phyloP scores from a whole-genome alignment of 2,888 invertebrate species.

The Oscheius sp. region DNA sequence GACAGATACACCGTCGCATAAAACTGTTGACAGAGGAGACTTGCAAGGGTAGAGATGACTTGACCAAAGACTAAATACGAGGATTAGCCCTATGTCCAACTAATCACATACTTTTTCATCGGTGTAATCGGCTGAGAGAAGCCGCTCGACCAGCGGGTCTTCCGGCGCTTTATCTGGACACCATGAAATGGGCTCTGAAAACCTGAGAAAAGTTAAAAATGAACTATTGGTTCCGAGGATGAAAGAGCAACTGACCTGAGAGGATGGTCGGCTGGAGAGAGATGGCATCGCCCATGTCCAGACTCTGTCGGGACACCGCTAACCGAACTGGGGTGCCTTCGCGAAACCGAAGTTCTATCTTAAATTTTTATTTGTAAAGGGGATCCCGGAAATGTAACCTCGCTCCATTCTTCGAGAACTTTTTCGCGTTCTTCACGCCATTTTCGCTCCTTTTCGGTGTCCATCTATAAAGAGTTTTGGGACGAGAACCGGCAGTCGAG shows the following conservation, averaged over 20 bases:
- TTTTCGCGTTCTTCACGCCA: conserved; percentile 47
- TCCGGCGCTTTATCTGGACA: conserved; percentile 20
- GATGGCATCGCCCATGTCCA: conserved; percentile 20
- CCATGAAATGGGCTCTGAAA: conserved; percentile 29
- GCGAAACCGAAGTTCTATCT: conserved; percentile 36
- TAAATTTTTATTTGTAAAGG: neutral
- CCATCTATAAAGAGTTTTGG: conserved; percentile 8
- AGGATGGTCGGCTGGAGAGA: conserved; percentile 19
- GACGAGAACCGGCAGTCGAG: too few relatives aligned
- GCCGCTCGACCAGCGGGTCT: conserved; percentile 21
- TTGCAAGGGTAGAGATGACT: conserved; percentile 17
- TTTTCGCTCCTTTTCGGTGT: conserved; percentile 38
- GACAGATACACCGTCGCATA: conserved; percentile 35
- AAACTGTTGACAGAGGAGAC: conserved; percentile 32
- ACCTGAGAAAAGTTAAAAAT: neutral
- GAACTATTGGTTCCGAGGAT: neutral
- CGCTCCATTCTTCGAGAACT: conserved; percentile 56
- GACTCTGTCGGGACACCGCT: conserved; percentile 25
- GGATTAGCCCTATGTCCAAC: neutral
- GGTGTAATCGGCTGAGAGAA: conserved; percentile 25
- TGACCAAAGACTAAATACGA: conserved; percentile 4
- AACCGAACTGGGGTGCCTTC: conserved; percentile 31
- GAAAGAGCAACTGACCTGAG: conserved; percentile 3
- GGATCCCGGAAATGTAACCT: conserved; percentile 36
- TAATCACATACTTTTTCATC: conserved; percentile 21